A percentile compares a stretch with the other conserved stretches of the same genome.
These are phyloP conservation scores for Poecilobothrus nobilitatus DNA, from an alignment of 2,888 invertebrate genomes.

Conservation along the genomic window DNA sequence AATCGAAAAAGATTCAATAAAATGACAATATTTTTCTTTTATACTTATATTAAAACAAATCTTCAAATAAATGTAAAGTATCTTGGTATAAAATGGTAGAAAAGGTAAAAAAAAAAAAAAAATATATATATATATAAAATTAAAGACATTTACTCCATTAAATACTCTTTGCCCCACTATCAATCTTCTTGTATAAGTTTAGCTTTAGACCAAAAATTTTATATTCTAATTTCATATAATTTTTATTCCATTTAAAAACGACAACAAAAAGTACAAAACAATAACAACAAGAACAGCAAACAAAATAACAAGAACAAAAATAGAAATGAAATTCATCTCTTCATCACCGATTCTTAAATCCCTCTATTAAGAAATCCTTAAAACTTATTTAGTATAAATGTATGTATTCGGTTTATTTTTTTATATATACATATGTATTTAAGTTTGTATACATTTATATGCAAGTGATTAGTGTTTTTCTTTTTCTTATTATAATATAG, in stretches of 20 bases:
- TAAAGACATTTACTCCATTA: not conserved
- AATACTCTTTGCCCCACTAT: too few species aligned
- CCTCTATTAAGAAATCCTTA: conserved; percentile 5
- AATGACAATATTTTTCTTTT: too few species aligned
- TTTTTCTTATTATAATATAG: not conserved
- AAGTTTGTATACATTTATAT: not conserved
- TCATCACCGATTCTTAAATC: conserved; percentile 1
- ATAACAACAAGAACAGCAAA: not conserved
- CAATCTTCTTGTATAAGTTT: too few species aligned
- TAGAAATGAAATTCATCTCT: not conserved
- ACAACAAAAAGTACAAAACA: not conserved
- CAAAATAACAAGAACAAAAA: not conserved
- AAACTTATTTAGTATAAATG: not conserved
- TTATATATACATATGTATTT: not conserved
- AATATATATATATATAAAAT: too few species aligned
- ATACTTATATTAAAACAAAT: too few species aligned
- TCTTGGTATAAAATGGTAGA: not conserved
- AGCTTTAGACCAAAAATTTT: not conserved
- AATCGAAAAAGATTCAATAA: too few species aligned
- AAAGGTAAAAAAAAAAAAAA: not conserved
- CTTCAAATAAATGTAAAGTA: too few species aligned
- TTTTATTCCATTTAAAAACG: not conserved
- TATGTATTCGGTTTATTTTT: too few species aligned
- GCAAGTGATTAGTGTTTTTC: too few species aligned
- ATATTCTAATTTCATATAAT: not conserved